phyloP scores from a whole-genome alignment of 1,140 invertebrate species.

The Steinernema feltiae region DNA sequence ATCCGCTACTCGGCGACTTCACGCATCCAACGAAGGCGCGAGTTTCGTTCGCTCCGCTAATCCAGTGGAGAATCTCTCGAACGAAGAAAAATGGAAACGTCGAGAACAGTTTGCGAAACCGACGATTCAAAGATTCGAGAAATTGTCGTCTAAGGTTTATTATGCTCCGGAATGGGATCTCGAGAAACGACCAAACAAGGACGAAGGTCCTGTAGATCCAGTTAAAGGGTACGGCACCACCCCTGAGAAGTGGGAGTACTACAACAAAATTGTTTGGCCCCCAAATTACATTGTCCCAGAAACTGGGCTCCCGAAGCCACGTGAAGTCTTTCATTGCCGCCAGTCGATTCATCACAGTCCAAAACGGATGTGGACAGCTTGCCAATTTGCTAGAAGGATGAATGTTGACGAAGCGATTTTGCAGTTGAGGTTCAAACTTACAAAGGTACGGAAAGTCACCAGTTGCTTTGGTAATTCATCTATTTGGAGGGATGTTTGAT shows the following conservation, averaged over 20 bases:
- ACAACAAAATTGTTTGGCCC: constrained; percentile 57
- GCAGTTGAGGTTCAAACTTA: constrained; percentile 43
- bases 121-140: constrained; percentile 51
- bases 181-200: constrained; percentile 35
- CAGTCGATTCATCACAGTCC: constrained; percentile 46
- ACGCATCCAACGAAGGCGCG: not conserved
- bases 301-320: constrained; percentile 50
- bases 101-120: constrained; percentile 36
- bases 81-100: constrained; percentile 30
- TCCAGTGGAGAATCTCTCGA: not conserved
- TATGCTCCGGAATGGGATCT: constrained; percentile 57
- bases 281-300: constrained; percentile 54
- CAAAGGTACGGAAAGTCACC: constrained; percentile 36
- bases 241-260: constrained; percentile 57
- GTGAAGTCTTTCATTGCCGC: constrained; percentile 55
- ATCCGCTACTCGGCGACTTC: not conserved
- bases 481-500: constrained; percentile 40
- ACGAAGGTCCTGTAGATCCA: constrained; percentile 40
- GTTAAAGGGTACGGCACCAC: constrained; percentile 44
- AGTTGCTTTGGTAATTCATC: not conserved
- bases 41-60: not conserved
- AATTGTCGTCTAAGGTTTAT: constrained; percentile 45
- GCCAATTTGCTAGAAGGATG: constrained; percentile 52
- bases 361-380: constrained; percentile 49
- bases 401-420: constrained; percentile 52